Conservation (phyloP, 2,797 vertebrate species). For the Gallinago nigripennis region DNA sequence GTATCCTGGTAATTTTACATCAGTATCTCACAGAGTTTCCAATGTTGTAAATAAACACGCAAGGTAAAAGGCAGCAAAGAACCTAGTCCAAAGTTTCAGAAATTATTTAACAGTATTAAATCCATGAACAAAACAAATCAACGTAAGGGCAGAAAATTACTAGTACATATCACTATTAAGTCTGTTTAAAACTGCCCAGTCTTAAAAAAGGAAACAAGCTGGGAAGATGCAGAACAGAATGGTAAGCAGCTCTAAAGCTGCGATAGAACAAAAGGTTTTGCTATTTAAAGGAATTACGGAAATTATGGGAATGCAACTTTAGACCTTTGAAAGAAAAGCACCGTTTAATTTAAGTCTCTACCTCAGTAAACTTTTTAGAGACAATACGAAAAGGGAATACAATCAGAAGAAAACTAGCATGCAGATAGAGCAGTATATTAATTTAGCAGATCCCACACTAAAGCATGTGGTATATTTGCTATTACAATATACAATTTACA, state of each 20-base stretch:
- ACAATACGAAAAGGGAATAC: background rate
- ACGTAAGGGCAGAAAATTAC: background rate
- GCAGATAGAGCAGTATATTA: background rate
- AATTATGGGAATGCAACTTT: background rate
- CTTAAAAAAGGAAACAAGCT: background rate
- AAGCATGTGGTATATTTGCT: background rate
- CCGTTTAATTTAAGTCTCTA: background rate
- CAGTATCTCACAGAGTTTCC: background rate
- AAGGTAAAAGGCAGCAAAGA: background rate
- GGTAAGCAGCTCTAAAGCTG: background rate
- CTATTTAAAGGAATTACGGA: background rate
- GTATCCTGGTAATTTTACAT: background rate
- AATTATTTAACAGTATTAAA: background rate
- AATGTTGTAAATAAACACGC: background rate
- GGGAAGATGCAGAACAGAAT: background rate
- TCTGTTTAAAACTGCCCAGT: background rate
- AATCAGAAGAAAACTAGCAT: background rate
- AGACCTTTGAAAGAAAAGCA: background rate
- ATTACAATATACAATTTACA: background rate
- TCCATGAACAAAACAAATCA: background rate
- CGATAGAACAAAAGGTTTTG: background rate
- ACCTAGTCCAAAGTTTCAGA: background rate
- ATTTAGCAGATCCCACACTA: background rate
- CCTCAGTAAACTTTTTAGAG: background rate
- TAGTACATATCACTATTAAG: background rate